These are phyloP conservation scores for Cyanistes caeruleus DNA, from an alignment of 2,113 vertebrate species.

Conservation along the genomic window DNA sequence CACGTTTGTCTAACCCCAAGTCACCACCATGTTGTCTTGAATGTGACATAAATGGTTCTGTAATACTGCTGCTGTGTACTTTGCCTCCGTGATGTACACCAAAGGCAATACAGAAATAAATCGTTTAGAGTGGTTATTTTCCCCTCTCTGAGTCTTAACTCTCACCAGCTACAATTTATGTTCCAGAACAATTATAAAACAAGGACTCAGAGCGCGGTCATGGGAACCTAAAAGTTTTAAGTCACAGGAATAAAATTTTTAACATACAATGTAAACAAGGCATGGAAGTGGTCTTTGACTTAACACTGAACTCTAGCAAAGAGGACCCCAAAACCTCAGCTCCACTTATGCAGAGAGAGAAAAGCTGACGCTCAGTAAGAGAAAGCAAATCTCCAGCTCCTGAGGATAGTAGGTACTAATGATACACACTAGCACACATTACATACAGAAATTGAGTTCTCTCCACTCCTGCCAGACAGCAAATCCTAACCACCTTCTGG, in stretches of 20 bases:
- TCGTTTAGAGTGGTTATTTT: not conserved
- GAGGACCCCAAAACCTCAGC: not conserved
- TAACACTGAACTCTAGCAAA: not conserved
- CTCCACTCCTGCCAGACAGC: not conserved
- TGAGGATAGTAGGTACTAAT: not conserved
- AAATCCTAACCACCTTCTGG: not conserved
- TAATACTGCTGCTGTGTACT: not conserved
- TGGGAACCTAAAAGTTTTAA: not conserved
- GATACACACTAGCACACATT: not conserved
- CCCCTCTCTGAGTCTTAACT: not conserved
- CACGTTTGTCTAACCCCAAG: not conserved
- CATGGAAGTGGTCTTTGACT: not conserved
- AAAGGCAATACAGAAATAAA: slow-evolving; percentile 30
- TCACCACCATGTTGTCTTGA: not conserved
- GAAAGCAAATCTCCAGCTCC: not conserved
- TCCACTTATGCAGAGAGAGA: not conserved
- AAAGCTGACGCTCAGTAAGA: not conserved
- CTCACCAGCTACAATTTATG: not conserved
- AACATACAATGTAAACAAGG: not conserved
- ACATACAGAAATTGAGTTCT: not conserved
- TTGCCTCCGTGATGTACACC: not conserved
- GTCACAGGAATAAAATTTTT: not conserved
- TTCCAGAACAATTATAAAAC: not conserved
- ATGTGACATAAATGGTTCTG: not conserved
- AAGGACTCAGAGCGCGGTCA: not conserved